phyloP scores from a whole-genome alignment of 2,888 invertebrate species.

The Nymphalis polychloros region DNA sequence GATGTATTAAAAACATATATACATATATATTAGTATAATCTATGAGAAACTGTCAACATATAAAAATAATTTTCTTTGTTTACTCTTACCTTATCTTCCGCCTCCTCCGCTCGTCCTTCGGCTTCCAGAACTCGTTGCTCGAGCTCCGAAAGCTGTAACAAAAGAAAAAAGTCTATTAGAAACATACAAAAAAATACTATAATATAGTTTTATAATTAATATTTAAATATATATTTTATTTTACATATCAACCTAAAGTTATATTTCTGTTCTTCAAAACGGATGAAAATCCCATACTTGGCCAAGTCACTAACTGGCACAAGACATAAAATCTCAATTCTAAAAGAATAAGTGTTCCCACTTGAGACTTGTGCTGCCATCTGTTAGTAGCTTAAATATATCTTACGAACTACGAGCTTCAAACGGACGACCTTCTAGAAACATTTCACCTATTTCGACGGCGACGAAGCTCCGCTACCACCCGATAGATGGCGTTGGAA shows the following conservation, averaged over 20 bases:
- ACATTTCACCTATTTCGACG: conserved; percentile 32
- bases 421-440: conserved; percentile 38
- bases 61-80: neutral
- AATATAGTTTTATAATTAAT: no score
- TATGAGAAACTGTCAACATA: conserved; percentile 12
- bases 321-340: conserved; percentile 9
- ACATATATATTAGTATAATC: neutral
- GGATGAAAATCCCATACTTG: conserved; percentile 25
- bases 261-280: conserved; percentile 2
- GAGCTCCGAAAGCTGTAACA: conserved; percentile 94
- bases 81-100: conserved; percentile 93
- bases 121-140: conserved; percentile 96
- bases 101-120: conserved; percentile 95
- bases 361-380: conserved; percentile 55
- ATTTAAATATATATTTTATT: neutral
- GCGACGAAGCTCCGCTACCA: conserved; percentile 53
- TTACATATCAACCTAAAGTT: conserved; percentile 16
- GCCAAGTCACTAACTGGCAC: conserved; percentile 8
- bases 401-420: conserved; percentile 1
- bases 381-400: conserved; percentile 43
- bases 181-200: neutral
- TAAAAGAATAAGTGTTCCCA: conserved; percentile 9
- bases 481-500: conserved; percentile 69
- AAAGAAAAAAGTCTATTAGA: conserved; percentile 39
- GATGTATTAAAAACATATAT: neutral